Base-by-base conservation (phyloP, 2,113 vertebrate genomes). In the Marmota monax region DNA sequence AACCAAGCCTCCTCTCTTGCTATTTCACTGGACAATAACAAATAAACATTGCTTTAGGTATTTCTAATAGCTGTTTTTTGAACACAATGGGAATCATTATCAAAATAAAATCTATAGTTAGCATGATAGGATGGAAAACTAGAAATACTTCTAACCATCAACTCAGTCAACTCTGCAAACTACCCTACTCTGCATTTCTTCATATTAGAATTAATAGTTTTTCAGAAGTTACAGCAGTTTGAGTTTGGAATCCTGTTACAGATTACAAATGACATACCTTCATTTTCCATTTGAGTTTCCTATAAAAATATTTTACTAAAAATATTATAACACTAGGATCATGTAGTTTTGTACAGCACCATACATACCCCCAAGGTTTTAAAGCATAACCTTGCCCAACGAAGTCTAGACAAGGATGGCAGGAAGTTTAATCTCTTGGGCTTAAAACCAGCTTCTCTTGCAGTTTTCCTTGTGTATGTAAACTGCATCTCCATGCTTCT, bases 261-360 rank as follows among this genome's bases (percentile, higher is more conserved):
- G 45, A 39, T 9, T 42, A 37, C 7, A 42, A 77, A 42, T 45
- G 23, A 7, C 58, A 63, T 53, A 9, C 27, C 16, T 48, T 48
- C 8, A 13, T 82, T 96, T 63, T 95, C 32, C 39, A 51, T 17
- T 73, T 63, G 79, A 13, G 16, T 94, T 42, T 69, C 29, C 51
- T 95, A 2, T 73, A 61, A 72, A 82, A 42, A 61, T 94, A 92
- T 78, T 72, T 88, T 61, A 86, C 42, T 70, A 78, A 78, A 86
- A 84, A 42, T 56, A 63, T 51, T 82, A 45, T 73, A 16, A 16
- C 32, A 73, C 10, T 32, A 45, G 3, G 0, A 16, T 89, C 58
- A 94, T 72, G 37, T 9, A 95, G 65, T 78, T 92, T 95, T 58
- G 67, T 67, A 23, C 4, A 83, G 48, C 32, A 25, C 25, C 42